Conservation (phyloP, 2,797 vertebrate species). For the Girardinus metallicus region DNA sequence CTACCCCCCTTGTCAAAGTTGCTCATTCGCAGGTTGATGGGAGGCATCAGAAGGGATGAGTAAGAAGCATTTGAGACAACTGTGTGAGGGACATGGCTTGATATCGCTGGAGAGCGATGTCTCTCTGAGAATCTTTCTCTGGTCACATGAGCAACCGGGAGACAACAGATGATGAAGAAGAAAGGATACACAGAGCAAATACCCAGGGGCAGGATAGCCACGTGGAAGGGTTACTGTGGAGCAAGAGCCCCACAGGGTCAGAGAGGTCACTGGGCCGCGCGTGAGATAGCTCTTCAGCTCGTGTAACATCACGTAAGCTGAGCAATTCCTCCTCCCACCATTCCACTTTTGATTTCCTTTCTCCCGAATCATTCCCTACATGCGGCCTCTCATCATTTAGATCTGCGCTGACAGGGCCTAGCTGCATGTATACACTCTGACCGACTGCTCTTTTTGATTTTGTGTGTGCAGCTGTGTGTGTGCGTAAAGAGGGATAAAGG, state of each 20-base stretch:
- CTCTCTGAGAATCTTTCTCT: slow-evolving; percentile 66
- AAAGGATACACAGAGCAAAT: slow-evolving; percentile 57
- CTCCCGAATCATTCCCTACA: slow-evolving; percentile 44
- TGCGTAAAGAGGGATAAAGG: slow-evolving; percentile 34
- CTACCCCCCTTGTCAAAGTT: slow-evolving; percentile 72
- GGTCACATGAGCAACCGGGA: slow-evolving; percentile 61
- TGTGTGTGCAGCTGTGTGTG: slow-evolving; percentile 51
- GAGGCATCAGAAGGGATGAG: slow-evolving; percentile 77
- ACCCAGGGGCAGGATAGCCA: slow-evolving; percentile 63
- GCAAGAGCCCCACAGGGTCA: slow-evolving; percentile 17
- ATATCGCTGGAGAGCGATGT: slow-evolving; percentile 62
- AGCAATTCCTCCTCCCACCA: slow-evolving; percentile 31
- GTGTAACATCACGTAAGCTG: slow-evolving; percentile 71
- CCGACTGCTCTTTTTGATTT: slow-evolving; percentile 97
- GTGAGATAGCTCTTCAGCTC: slow-evolving; percentile 68
- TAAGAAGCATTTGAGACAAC: slow-evolving; percentile 71
- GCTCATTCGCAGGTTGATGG: slow-evolving; percentile 76
- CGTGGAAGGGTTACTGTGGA: slow-evolving; percentile 39
- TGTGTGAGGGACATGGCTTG: slow-evolving; percentile 67
- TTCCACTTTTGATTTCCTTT: slow-evolving; percentile 41
- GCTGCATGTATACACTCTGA: slow-evolving; percentile 85
- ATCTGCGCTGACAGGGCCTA: slow-evolving; percentile 84
- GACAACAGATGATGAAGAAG: slow-evolving; percentile 65
- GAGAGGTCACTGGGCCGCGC: slow-evolving; percentile 63
- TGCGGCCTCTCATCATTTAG: slow-evolving; percentile 49